phyloP scores from a whole-genome alignment of 2,113 vertebrate genomes.

The Telmatochromis bifrenatus region DNA sequence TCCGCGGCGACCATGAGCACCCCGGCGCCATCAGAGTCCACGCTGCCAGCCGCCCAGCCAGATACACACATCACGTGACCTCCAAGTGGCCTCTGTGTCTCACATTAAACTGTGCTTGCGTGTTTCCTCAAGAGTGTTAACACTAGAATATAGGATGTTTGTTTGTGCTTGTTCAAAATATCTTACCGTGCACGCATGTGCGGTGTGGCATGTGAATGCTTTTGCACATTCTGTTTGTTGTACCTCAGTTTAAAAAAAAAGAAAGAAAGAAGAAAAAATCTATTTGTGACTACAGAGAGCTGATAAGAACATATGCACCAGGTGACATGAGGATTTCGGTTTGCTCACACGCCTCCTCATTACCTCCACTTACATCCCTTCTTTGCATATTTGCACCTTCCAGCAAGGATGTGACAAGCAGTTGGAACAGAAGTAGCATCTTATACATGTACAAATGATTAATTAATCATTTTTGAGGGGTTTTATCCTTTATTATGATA shows the following conservation, averaged over 20 bases:
- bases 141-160: not conserved
- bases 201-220: not conserved
- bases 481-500: not conserved
- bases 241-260: not conserved
- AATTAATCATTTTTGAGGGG: not conserved
- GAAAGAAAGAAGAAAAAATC: rapidly evolving
- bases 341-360: not conserved
- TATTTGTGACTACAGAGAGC: not conserved
- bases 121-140: not conserved
- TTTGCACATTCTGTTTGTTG: not conserved
- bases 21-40: conserved; percentile 51
- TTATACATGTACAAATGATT: not conserved
- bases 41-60: conserved; percentile 35
- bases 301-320: not conserved
- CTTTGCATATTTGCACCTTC: not conserved
- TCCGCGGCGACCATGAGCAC: conserved; percentile 69
- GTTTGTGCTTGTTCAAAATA: conserved; percentile 15
- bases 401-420: not conserved
- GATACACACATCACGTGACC: conserved; percentile 50
- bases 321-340: not conserved
- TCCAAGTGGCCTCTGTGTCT: not conserved
- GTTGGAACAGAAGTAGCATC: not conserved
- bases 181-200: not conserved
- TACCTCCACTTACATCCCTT: not conserved
- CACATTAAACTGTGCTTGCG: not conserved